These are phyloP conservation scores for Slavum lentiscoides DNA, from an alignment of 2,888 invertebrate genomes.

Conservation along the genomic window DNA sequence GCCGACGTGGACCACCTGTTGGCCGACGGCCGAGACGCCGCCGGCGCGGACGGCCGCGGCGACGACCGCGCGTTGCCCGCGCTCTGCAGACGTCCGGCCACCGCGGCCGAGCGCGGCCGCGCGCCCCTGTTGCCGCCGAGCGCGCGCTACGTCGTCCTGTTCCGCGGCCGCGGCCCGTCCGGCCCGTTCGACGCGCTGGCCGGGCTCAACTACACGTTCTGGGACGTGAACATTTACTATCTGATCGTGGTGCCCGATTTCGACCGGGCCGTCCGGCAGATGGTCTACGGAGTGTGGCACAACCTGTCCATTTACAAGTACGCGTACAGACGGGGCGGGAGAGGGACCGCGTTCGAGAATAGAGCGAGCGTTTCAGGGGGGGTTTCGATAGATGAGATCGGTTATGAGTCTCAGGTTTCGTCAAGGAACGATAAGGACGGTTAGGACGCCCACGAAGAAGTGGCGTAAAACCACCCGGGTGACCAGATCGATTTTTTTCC, in stretches of 20 bases:
- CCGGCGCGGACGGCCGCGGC: neutral
- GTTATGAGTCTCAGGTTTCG: no score
- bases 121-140: neutral
- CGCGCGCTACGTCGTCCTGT: constrained; percentile 26
- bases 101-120: neutral
- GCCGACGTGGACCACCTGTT: constrained; percentile 1
- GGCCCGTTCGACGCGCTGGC: neutral
- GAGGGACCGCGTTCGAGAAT: no score
- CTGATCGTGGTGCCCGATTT: constrained; percentile 8
- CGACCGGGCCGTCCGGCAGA: neutral
- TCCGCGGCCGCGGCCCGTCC: neutral
- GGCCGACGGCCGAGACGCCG: neutral
- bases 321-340: no score
- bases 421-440: no score
- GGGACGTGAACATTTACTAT: constrained; percentile 21
- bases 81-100: neutral
- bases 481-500: no score
- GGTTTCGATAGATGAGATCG: no score
- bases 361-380: no score
- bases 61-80: neutral
- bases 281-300: constrained; percentile 11
- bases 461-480: no score
- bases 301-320: constrained; percentile 33
- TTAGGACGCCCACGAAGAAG: no score
- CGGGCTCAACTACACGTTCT: constrained; percentile 4